A percentile compares a stretch with the other conserved stretches of the same genome.
phyloP scores from a whole-genome alignment of 2,888 invertebrate genomes.

The Zele albiditarsus region DNA sequence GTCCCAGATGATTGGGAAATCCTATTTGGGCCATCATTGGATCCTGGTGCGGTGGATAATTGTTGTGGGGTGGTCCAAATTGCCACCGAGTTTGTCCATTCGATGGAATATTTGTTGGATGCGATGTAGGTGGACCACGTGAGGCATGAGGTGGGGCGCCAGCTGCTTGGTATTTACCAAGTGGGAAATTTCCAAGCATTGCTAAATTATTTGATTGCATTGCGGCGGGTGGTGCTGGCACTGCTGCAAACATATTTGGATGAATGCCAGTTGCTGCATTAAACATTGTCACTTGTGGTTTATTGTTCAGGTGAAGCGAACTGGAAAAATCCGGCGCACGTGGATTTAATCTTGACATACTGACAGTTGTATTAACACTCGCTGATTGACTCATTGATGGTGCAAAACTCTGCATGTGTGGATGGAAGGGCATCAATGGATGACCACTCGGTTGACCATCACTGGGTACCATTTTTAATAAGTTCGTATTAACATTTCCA shows the following conservation, averaged over 20 bases:
- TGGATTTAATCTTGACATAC: constrained; percentile 83
- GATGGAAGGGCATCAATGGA: constrained; percentile 63
- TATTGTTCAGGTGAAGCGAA: constrained; percentile 71
- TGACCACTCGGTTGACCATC: constrained; percentile 61
- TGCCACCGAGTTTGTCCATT: constrained; percentile 70
- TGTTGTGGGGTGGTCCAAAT: constrained; percentile 65
- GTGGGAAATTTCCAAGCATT: constrained; percentile 66
- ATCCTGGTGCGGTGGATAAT: constrained; percentile 65
- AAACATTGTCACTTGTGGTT: constrained; percentile 68
- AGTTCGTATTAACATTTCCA: constrained; percentile 65
- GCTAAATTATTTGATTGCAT: constrained; percentile 64
- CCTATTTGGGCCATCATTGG: constrained; percentile 66
- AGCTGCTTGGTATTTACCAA: constrained; percentile 65
- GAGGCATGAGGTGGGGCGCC: constrained; percentile 50
- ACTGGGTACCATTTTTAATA: constrained; percentile 73
- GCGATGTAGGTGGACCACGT: constrained; percentile 56
- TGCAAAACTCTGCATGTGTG: constrained; percentile 66
- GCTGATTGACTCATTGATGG: constrained; percentile 65
- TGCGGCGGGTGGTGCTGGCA: constrained; percentile 47
- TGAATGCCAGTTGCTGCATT: constrained; percentile 65
- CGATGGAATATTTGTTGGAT: constrained; percentile 57
- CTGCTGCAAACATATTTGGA: constrained; percentile 64
- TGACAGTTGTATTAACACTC: constrained; percentile 73
- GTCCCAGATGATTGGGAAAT: constrained; percentile 66
- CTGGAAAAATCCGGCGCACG: constrained; percentile 86